phyloP scores from a whole-genome alignment of 1,140 invertebrate genomes.

The Neoseiulus cucumeris region DNA sequence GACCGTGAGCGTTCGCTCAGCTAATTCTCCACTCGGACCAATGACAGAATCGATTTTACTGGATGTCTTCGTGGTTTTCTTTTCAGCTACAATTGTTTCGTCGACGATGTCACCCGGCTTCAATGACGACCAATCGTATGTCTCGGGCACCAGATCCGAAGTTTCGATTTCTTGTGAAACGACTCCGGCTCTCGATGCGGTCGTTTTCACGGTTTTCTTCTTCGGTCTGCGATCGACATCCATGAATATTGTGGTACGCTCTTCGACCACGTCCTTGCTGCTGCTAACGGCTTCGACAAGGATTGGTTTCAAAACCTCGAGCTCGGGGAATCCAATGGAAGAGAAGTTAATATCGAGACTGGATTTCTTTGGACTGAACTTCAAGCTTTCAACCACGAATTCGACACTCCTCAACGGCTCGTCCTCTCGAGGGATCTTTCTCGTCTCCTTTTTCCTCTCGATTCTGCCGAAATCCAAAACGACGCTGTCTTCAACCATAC shows the following conservation, averaged over 20 bases:
- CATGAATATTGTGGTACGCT: not conserved
- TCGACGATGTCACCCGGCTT: not conserved
- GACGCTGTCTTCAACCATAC: not conserved
- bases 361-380: not conserved
- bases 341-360: not conserved
- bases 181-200: not conserved
- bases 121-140: not conserved
- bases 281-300: not conserved
- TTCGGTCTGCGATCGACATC: not conserved
- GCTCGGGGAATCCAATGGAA: not conserved
- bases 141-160: not conserved
- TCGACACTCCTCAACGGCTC: not conserved
- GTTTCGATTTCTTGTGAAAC: not conserved
- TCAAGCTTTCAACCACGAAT: not conserved
- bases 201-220: not conserved
- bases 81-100: not conserved
- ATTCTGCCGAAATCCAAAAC: not conserved
- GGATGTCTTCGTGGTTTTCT: not conserved
- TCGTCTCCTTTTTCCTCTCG: not conserved
- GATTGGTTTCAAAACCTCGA: not conserved
- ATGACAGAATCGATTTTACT: not conserved
- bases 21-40: no score
- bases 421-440: not conserved
- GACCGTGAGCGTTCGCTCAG: no score
- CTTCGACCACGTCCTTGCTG: not conserved